phyloP scores from a whole-genome alignment of 2,888 invertebrate genomes.

The Mythimna loreyi region DNA sequence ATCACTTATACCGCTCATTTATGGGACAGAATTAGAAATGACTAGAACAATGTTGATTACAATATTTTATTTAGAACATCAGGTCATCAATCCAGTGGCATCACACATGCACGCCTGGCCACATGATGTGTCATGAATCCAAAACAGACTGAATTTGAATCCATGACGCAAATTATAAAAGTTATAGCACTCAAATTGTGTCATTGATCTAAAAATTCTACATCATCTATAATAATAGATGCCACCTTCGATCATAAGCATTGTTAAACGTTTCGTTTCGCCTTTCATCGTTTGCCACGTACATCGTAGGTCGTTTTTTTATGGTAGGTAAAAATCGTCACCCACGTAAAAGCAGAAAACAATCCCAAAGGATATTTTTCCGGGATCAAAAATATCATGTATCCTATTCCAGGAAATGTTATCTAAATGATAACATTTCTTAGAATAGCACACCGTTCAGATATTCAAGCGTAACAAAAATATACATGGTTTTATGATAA shows the following conservation, averaged over 20 bases:
- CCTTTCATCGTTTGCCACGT: too few relatives aligned
- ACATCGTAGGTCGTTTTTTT: too few relatives aligned
- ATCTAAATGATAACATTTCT: too few relatives aligned
- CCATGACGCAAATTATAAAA: constrained; percentile 24
- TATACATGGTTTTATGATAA: neutral
- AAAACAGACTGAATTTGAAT: constrained; percentile 6
- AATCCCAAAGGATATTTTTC: too few relatives aligned
- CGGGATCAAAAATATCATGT: too few relatives aligned
- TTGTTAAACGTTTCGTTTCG: too few relatives aligned
- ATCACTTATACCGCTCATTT: too few relatives aligned
- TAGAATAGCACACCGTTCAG: too few relatives aligned
- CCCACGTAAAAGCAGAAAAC: too few relatives aligned
- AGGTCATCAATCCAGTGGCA: constrained; percentile 11
- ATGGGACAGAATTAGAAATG: neutral
- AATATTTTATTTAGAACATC: constrained; percentile 18
- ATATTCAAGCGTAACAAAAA: too few relatives aligned
- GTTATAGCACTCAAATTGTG: constrained; percentile 34
- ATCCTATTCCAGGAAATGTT: too few relatives aligned
- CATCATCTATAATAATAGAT: constrained; percentile 10
- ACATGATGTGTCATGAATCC: constrained; percentile 49
- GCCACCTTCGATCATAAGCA: neutral
- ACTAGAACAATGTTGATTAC: constrained; percentile 1
- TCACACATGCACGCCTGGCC: constrained; percentile 19
- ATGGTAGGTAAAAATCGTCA: too few relatives aligned
- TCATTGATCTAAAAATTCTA: constrained; percentile 33